phyloP scores from a whole-genome alignment of 1,140 invertebrate genomes.

The Charaxes varanes region DNA sequence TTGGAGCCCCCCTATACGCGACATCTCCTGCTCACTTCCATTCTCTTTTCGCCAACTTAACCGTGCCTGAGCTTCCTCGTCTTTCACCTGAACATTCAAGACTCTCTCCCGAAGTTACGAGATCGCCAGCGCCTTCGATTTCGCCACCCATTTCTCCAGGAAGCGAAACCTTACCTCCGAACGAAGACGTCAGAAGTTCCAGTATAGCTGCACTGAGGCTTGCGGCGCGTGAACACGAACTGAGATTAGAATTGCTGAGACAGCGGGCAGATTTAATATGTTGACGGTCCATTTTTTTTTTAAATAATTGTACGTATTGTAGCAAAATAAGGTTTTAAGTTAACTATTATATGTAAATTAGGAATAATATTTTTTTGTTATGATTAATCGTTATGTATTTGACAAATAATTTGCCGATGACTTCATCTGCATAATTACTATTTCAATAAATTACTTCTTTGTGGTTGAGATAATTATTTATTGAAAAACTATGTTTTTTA shows the following conservation, averaged over 20 bases:
- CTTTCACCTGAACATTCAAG: conserved; percentile 38
- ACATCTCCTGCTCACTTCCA: conserved; percentile 85
- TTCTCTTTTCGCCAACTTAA: conserved; percentile 89
- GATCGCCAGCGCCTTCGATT: conserved; percentile 64
- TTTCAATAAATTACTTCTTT: too few species aligned
- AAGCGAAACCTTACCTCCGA: conserved; percentile 53
- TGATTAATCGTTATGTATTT: too few species aligned
- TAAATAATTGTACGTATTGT: too few species aligned
- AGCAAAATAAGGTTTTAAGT: too few species aligned
- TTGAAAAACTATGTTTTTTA: too few species aligned
- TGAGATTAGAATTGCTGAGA: conserved; percentile 88
- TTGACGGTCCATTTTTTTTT: conserved; percentile 25
- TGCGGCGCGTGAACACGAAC: conserved; percentile 93
- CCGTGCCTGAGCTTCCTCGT: conserved; percentile 75
- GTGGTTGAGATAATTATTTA: too few species aligned
- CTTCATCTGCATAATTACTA: too few species aligned
- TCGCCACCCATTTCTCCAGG: conserved; percentile 74
- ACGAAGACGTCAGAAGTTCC: conserved; percentile 84
- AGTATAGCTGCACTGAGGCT: conserved; percentile 93
- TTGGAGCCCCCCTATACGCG: conserved; percentile 78
- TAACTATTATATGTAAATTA: too few species aligned
- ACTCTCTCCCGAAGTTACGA: conserved; percentile 33
- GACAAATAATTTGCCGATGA: too few species aligned
- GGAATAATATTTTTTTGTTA: too few species aligned
- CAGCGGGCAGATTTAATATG: conserved; percentile 76